A percentile compares a stretch with the other conserved stretches of the same genome.
These are phyloP conservation scores for Stylophora pistillata DNA, from an alignment of 64 coral and sea anemone genomes.

Conservation along the genomic window DNA sequence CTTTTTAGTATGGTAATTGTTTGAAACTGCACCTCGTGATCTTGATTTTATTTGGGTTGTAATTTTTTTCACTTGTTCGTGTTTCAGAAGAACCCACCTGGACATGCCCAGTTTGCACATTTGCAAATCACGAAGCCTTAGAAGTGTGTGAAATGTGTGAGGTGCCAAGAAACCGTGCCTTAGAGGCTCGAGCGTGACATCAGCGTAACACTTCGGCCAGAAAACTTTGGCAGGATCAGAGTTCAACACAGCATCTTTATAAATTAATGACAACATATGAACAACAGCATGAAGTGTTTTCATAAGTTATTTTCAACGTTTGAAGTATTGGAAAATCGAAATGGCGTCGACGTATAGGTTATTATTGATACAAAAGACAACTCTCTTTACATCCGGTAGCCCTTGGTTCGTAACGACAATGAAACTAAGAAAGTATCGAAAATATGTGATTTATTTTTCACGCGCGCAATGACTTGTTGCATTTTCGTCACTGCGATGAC, in stretches of 20 bases:
- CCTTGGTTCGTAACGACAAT: neutral
- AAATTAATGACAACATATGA: neutral
- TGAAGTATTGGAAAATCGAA: neutral
- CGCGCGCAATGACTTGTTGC: neutral
- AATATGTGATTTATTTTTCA: slow-evolving; percentile 25
- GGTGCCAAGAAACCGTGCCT: slow-evolving; percentile 25
- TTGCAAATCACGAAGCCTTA: slow-evolving; percentile 30
- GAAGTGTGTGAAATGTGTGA: slow-evolving; percentile 42
- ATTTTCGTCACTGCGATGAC: neutral
- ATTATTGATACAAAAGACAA: slow-evolving; percentile 27
- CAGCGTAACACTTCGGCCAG: neutral
- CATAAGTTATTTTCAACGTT: no score
- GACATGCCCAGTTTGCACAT: slow-evolving; percentile 15
- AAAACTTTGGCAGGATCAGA: slow-evolving; percentile 43
- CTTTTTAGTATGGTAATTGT: no score
- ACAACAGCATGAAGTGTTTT: neutral
- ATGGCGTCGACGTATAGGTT: neutral
- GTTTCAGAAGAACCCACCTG: slow-evolving; percentile 14
- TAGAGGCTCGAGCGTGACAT: slow-evolving; percentile 14
- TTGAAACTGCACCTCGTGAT: no score
- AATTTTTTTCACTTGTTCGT: neutral
- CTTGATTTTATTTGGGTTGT: neutral
- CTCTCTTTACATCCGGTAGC: neutral
- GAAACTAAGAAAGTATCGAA: slow-evolving; percentile 8
- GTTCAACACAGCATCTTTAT: neutral